phyloP scores from a whole-genome alignment of 2,888 invertebrate genomes.

The Congeria kusceri region DNA sequence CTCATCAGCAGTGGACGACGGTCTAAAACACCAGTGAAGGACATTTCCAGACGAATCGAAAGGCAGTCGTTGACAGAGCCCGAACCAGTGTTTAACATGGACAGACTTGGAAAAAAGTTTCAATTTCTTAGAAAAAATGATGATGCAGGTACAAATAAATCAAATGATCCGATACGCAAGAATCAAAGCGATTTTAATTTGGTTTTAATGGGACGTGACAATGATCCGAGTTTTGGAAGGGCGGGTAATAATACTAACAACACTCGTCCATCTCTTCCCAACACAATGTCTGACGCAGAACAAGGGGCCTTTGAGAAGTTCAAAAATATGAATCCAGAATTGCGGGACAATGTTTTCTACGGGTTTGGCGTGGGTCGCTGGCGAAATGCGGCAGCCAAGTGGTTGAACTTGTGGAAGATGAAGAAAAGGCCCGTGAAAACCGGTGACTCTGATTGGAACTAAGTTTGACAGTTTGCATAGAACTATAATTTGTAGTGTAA shows the following conservation, averaged over 20 bases:
- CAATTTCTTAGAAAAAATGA: slow-evolving; percentile 28
- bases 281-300: slow-evolving; percentile 14
- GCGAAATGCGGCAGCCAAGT: slow-evolving; percentile 41
- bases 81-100: slow-evolving; percentile 38
- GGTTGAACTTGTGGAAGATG: slow-evolving; percentile 58
- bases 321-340: slow-evolving; percentile 24
- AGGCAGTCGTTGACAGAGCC: slow-evolving; percentile 40
- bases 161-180: slow-evolving; percentile 25
- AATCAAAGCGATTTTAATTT: slow-evolving; percentile 38
- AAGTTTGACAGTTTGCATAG: not conserved
- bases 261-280: not conserved
- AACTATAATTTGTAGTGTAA: not conserved
- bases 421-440: slow-evolving; percentile 52
- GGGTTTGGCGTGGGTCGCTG: slow-evolving; percentile 56
- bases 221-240: slow-evolving; percentile 7
- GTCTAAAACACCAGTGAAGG: slow-evolving; percentile 41
- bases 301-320: not conserved
- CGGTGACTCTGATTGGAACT: slow-evolving; percentile 46
- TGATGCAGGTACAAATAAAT: not conserved
- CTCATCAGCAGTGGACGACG: slow-evolving; percentile 6
- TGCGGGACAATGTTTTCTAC: slow-evolving; percentile 48
- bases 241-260: not conserved
- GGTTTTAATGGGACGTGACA: slow-evolving; percentile 13
- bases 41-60: slow-evolving; percentile 5
- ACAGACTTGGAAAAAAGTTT: slow-evolving; percentile 47